These are phyloP conservation scores for Philonicus albiceps DNA, from an alignment of 2,888 invertebrate genomes.

Conservation along the genomic window DNA sequence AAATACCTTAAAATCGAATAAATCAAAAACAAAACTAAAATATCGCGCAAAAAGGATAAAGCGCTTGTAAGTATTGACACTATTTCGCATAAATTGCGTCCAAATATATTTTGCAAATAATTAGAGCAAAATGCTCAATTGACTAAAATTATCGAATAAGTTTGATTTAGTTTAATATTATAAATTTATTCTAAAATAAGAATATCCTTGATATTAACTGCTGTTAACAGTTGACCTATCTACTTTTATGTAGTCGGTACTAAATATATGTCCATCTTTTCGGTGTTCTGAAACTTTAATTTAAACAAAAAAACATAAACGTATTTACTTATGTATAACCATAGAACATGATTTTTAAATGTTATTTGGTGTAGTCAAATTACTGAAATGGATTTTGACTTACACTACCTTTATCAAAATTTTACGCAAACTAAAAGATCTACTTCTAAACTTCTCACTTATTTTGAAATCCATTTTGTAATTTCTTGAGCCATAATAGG, in stretches of 20 bases:
- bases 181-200: not conserved
- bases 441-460: not conserved
- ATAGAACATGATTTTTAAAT: not conserved
- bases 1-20: slow-evolving; percentile 14
- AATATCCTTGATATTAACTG: not conserved
- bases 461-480: not conserved
- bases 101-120: not conserved
- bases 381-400: not conserved
- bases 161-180: not conserved
- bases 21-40: not conserved
- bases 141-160: slow-evolving; percentile 14
- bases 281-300: not conserved
- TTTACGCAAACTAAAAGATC: not conserved
- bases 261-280: not conserved
- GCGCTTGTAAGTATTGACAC: slow-evolving; percentile 46
- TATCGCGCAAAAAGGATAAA: slow-evolving; percentile 43
- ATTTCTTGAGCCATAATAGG: not conserved
- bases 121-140: not conserved
- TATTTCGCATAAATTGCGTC: slow-evolving; percentile 32
- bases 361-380: not conserved
- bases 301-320: not conserved
- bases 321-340: not conserved
- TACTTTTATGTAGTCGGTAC: not conserved
- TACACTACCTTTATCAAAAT: not conserved
- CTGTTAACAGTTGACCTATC: not conserved